Percentiles rank a stretch among this genome's conserved stretches.
Evolutionary conservation across 1,140 invertebrate genomes (phyloP).

Genomic region (Lordiphosa mommai): DNA sequence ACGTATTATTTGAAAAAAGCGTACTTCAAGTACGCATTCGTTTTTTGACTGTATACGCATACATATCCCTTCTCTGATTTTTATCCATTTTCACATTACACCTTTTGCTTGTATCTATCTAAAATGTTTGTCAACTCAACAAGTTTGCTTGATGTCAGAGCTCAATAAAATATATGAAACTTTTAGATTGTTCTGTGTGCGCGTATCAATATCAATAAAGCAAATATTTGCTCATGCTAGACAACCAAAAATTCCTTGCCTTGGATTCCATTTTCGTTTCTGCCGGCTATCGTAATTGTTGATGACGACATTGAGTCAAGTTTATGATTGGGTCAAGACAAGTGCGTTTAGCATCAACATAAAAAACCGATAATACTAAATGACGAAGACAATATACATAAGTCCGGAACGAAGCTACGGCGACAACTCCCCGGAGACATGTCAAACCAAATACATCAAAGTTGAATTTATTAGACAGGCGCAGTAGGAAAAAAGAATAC

Average conservation of each 20-base stretch:
- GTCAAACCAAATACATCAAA: slow-evolving; percentile 34
- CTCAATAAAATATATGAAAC: too few species aligned
- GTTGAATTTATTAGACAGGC: slow-evolving; percentile 29
- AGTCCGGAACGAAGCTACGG: slow-evolving; percentile 10
- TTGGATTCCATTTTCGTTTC: neutral
- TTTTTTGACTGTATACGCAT: too few species aligned
- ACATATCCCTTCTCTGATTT: too few species aligned
- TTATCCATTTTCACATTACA: too few species aligned
- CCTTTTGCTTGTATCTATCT: too few species aligned
- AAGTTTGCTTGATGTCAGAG: too few species aligned
- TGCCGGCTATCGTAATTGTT: slow-evolving; percentile 26
- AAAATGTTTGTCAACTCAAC: neutral
- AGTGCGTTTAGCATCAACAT: slow-evolving; percentile 16
- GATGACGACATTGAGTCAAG: slow-evolving; percentile 35
- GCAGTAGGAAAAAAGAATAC: slow-evolving; percentile 13
- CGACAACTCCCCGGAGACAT: slow-evolving; percentile 4
- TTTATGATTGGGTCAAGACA: slow-evolving; percentile 20
- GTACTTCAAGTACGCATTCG: too few species aligned
- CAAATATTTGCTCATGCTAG: slow-evolving; percentile 27
- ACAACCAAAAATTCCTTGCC: neutral
- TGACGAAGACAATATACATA: slow-evolving; percentile 32
- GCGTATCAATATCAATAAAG: slow-evolving; percentile 26
- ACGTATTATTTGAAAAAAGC: too few species aligned
- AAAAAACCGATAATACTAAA: slow-evolving; percentile 17
- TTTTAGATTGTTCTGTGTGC: slow-evolving; percentile 23